Base-by-base conservation (phyloP, 1,140 invertebrate species). In the Zaprionus nigranus region DNA sequence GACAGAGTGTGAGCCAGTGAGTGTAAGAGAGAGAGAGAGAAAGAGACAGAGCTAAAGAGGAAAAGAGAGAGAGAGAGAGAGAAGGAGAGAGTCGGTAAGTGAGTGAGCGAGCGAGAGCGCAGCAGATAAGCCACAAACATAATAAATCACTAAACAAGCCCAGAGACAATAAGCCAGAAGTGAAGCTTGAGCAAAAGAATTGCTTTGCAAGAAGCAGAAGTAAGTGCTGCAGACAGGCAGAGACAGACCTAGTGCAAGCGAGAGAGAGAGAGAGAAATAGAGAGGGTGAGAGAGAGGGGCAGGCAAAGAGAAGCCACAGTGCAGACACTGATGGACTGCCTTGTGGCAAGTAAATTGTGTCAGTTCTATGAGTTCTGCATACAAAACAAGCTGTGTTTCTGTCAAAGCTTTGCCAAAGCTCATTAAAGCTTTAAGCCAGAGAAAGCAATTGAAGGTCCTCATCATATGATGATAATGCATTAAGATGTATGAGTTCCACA, bases 121-220 rank as follows among this genome's bases (percentile, higher is more conserved):
- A 26, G 38, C 13, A 54, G 66, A 68, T 59, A 60, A 69, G 34
- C 28, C 34, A 56, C 30, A 36, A 56, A 30, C 49, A 64, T 46
- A 70, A 70, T 62, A 63, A 56, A 63, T 43, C 38, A 70, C 34
- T 38, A 34, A 43, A 54, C 43, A 36, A 60, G 66, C 51, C 7
- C 34, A 62, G 40, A 54, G 59, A 43, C 34, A 61, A 38, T 30
- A 70, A 63, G 54, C 13, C 43, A 53, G 51, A 9, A 30, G 49
- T 9, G 12, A 69, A 69, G 46, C 17, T 63, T 56, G 26, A 56
- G 59, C 1, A 17, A 62, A 13, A 54, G 26, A 40, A 69, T 30
- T 38, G 11, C 20, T 34, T n/a, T 40, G 11, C 22, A 65, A 56
- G 13, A 28, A 49, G 34, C 5, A 24, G 22, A 57, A 24, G 22